Conservation (phyloP, 1,140 invertebrate species). For the Neodiprion fabricii region DNA sequence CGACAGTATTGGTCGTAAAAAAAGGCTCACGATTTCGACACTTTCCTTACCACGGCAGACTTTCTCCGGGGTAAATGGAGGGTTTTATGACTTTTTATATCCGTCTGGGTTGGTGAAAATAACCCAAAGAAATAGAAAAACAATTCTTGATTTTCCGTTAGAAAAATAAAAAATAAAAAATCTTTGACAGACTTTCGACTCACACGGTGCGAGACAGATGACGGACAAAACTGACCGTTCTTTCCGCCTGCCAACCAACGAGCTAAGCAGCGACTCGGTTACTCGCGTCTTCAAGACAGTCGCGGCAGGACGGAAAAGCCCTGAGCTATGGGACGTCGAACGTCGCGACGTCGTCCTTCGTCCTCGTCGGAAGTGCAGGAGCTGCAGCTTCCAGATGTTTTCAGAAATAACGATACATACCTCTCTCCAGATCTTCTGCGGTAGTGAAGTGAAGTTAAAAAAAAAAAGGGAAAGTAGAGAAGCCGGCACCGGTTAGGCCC, state of each 20-base stretch:
- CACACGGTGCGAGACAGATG: too few species aligned
- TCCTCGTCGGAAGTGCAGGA: conserved; percentile 25
- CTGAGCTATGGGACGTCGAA: conserved; percentile 3
- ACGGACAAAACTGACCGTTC: too few species aligned
- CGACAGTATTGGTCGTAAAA: conserved; percentile 38
- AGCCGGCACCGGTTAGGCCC: conserved; percentile 20
- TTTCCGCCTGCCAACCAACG: too few species aligned
- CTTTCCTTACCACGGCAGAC: conserved; percentile 28
- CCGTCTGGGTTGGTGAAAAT: conserved; percentile 16
- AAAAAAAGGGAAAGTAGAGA: conserved; percentile 14
- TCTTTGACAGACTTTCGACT: too few species aligned
- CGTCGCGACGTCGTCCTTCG: background rate
- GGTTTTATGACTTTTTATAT: conserved; percentile 21
- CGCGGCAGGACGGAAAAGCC: background rate
- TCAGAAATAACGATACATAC: conserved; percentile 33
- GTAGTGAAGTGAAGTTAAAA: conserved; percentile 19
- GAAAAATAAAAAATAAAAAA: too few species aligned
- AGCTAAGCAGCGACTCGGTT: too few species aligned
- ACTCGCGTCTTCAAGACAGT: too few species aligned
- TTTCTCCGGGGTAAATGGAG: conserved; percentile 23
- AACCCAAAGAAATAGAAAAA: conserved; percentile 19
- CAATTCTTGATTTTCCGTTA: too few species aligned
- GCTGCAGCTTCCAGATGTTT: conserved; percentile 33
- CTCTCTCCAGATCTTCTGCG: conserved; percentile 4
- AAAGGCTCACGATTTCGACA: conserved; percentile 38